Percentiles rank a stretch among this genome's conserved stretches.
phyloP scores from a whole-genome alignment of 2,888 invertebrate species.

The Pollenia griseotomentosa region DNA sequence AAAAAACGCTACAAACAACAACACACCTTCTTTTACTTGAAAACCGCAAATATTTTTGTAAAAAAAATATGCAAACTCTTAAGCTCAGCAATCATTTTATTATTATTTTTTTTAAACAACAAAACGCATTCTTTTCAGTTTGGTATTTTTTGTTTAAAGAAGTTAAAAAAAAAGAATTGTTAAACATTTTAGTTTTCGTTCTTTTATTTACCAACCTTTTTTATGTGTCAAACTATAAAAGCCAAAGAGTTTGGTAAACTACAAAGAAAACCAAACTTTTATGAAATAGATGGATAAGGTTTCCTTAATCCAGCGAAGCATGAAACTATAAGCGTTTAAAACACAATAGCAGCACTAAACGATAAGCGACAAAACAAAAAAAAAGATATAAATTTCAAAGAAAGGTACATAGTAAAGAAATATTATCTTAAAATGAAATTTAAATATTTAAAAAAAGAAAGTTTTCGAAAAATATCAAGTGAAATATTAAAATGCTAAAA shows the following conservation, averaged over 20 bases:
- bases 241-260: constrained; percentile 35
- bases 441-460: constrained; percentile 14
- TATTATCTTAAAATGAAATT: not conserved
- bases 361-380: not conserved
- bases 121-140: constrained; percentile 57
- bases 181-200: not conserved
- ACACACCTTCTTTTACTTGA: constrained; percentile 59
- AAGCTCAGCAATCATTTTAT: not conserved
- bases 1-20: not conserved
- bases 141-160: not conserved
- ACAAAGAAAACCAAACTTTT: constrained; percentile 14
- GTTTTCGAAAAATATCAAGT: too few species aligned
- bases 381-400: not conserved
- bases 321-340: constrained; percentile 20
- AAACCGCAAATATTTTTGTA: constrained; percentile 56
- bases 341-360: constrained; percentile 25
- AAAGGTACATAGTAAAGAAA: not conserved
- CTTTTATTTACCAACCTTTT: constrained; percentile 45
- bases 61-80: constrained; percentile 20
- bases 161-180: not conserved
- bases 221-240: constrained; percentile 55
- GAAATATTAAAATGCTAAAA: too few species aligned
- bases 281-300: constrained; percentile 52
- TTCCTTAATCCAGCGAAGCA: constrained; percentile 58
- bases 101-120: not conserved